Percentiles rank a stretch among this genome's conserved stretches.
Conservation (phyloP, 2,888 invertebrate genomes). For the Drosophila multiciliata region DNA sequence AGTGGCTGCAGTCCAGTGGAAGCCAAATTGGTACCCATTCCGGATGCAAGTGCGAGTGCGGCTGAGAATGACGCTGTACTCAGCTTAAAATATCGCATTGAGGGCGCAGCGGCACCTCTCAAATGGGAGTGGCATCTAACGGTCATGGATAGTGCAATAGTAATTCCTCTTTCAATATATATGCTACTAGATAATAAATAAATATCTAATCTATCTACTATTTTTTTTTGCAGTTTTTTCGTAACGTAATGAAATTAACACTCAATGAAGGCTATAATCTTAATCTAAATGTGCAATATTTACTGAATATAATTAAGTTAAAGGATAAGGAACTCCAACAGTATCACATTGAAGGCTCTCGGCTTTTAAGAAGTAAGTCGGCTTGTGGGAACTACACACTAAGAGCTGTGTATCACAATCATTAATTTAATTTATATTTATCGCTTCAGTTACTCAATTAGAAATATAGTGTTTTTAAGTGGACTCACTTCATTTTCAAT, state of each 20-base stretch:
- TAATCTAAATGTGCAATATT: constrained; percentile 54
- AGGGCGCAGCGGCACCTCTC: constrained; percentile 52
- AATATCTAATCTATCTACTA: background rate
- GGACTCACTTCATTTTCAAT: background rate
- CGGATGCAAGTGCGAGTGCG: background rate
- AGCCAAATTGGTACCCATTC: constrained; percentile 13
- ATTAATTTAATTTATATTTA: background rate
- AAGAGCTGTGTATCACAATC: background rate
- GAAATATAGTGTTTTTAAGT: background rate
- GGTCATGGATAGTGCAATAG: constrained; percentile 15
- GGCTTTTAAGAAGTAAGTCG: constrained; percentile 77
- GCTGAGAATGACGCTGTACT: constrained; percentile 31
- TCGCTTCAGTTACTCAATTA: background rate
- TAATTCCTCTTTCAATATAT: constrained; percentile 3
- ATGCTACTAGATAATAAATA: background rate
- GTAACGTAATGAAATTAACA: constrained; percentile 57
- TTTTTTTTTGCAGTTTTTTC: constrained; percentile 65
- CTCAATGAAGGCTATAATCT: constrained; percentile 56
- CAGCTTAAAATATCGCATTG: constrained; percentile 74
- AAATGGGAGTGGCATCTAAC: constrained; percentile 76
- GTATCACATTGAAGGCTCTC: constrained; percentile 77
- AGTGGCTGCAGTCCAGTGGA: constrained; percentile 30
- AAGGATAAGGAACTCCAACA: constrained; percentile 83
- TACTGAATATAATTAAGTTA: constrained; percentile 67
- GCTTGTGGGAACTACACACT: background rate